phyloP scores from a whole-genome alignment of 1,140 invertebrate genomes.

The Rhynchophorus ferrugineus region DNA sequence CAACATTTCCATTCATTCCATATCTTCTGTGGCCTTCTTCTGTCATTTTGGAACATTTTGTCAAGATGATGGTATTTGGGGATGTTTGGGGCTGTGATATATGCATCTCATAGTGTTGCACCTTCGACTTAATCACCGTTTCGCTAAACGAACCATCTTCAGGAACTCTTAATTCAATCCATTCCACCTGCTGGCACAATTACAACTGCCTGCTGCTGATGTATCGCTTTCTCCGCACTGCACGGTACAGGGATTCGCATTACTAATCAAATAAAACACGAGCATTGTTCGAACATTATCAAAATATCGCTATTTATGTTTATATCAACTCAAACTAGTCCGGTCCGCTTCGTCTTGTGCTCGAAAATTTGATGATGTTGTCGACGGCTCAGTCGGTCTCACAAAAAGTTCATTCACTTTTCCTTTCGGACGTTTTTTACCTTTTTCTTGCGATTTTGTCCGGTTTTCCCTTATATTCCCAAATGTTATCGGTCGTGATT shows the following conservation, averaged over 20 bases:
- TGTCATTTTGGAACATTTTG: conserved; percentile 60
- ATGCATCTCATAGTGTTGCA: conserved; percentile 37
- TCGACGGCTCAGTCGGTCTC: conserved; percentile 31
- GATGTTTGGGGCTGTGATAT: conserved; percentile 30
- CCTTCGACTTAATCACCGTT: conserved; percentile 21
- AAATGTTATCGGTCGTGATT: neutral
- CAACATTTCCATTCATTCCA: conserved; percentile 55
- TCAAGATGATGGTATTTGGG: conserved; percentile 35
- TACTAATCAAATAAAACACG: conserved; percentile 23
- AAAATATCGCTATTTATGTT: conserved; percentile 14
- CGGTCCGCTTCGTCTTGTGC: conserved; percentile 10
- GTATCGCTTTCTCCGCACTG: conserved; percentile 26
- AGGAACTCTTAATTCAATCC: conserved; percentile 26
- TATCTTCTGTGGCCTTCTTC: conserved; percentile 55
- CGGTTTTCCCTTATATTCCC: neutral
- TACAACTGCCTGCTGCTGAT: conserved; percentile 24
- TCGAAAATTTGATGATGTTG: conserved; percentile 33
- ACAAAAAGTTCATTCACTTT: conserved; percentile 35
- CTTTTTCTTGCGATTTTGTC: conserved; percentile 4
- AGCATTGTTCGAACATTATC: conserved; percentile 28
- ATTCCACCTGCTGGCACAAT: conserved; percentile 37
- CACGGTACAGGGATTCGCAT: conserved; percentile 19
- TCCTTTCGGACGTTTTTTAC: conserved; percentile 16
- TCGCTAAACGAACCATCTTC: conserved; percentile 27
- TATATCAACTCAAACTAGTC: conserved; percentile 16